phyloP scores from a whole-genome alignment of 2,797 vertebrate genomes.

The Oreortyx pictus region DNA sequence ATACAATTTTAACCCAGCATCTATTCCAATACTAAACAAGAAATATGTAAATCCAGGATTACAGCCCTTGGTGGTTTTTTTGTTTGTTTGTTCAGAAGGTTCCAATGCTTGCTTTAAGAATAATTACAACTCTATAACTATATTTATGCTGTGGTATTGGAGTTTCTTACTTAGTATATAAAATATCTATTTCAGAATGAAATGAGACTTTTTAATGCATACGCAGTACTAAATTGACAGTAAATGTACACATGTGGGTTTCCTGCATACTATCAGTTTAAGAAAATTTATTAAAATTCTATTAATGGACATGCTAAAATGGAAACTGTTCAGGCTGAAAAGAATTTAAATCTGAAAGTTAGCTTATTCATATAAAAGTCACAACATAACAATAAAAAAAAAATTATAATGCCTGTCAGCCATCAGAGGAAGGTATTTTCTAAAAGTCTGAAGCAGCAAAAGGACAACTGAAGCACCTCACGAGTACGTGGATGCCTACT shows the following conservation, averaged over 20 bases:
- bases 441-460: background rate
- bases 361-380: background rate
- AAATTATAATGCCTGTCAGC: background rate
- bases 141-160: background rate
- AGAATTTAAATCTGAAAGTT: background rate
- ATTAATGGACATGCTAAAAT: background rate
- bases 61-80: background rate
- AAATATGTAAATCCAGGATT: background rate
- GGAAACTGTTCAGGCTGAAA: background rate
- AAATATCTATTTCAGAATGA: background rate
- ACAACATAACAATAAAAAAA: background rate
- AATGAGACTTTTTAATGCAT: background rate
- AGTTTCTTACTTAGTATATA: background rate
- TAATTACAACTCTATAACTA: background rate
- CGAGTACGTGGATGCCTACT: background rate
- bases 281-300: background rate
- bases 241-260: background rate
- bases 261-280: background rate
- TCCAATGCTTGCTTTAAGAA: background rate
- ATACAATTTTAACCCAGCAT: background rate
- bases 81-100: background rate
- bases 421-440: background rate
- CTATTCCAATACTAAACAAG: background rate
- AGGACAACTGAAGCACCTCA: background rate
- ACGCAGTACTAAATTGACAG: background rate